Percentiles rank a stretch among this genome's conserved stretches.
Conservation (phyloP, 37 sponge, comb jelly and placozoan genomes). For the Diacarnus erythraeanus region DNA sequence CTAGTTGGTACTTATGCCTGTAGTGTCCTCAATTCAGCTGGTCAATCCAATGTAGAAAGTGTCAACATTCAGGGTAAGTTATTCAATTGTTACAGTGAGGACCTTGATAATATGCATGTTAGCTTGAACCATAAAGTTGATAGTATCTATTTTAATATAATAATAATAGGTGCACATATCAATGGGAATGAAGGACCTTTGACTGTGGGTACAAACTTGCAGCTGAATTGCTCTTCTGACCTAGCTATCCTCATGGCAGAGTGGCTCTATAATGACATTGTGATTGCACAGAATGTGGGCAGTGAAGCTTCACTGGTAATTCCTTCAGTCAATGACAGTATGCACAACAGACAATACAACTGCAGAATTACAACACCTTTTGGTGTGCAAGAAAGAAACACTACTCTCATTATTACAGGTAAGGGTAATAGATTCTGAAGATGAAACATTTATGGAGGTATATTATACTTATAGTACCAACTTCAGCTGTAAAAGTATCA, state of each 20-base stretch:
- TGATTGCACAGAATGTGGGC: neutral
- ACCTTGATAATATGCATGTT: neutral
- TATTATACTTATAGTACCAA: neutral
- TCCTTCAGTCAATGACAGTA: conserved; percentile 4
- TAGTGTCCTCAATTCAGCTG: conserved; percentile 6
- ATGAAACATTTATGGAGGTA: neutral
- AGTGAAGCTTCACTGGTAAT: neutral
- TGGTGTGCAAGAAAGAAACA: conserved; percentile 8
- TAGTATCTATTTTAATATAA: neutral
- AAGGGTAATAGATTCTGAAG: neutral
- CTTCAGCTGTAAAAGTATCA: conserved; percentile 1
- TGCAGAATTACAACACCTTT: conserved; percentile 12
- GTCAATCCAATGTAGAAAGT: neutral
- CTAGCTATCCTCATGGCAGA: neutral
- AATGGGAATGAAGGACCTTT: conserved; percentile 4
- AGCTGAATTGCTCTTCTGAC: conserved; percentile 6
- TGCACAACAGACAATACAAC: conserved; percentile 8
- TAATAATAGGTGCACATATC: neutral
- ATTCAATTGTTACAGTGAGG: neutral
- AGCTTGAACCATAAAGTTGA: neutral
- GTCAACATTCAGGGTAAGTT: neutral
- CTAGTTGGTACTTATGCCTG: conserved; percentile 15
- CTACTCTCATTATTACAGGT: neutral
- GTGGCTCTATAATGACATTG: conserved; percentile 6
- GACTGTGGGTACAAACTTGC: neutral